A percentile compares a stretch with the other conserved stretches of the same genome.
These are phyloP conservation scores for Lamellibrachia satsuma DNA, from an alignment of 2,888 invertebrate genomes.

Conservation along the genomic window DNA sequence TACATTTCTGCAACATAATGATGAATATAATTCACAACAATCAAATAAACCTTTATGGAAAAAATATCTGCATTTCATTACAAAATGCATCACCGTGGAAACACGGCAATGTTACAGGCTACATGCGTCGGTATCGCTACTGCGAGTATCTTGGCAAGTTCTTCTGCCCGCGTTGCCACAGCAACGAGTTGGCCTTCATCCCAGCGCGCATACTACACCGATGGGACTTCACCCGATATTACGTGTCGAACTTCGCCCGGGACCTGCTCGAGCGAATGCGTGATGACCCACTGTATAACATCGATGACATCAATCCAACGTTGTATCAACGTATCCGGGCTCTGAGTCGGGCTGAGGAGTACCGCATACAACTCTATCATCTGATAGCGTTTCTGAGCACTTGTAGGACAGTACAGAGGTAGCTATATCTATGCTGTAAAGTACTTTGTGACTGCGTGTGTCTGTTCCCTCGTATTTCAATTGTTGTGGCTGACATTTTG, in stretches of 20 bases:
- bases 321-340: conserved; percentile 67
- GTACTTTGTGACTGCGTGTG: too few species aligned
- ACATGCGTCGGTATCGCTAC: conserved; percentile 79
- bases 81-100: conserved; percentile 22
- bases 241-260: conserved; percentile 84
- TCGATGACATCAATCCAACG: conserved; percentile 76
- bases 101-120: conserved; percentile 63
- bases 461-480: too few species aligned
- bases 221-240: conserved; percentile 72
- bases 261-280: conserved; percentile 80
- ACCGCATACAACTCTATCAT: conserved; percentile 75
- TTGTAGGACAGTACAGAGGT: conserved; percentile 71
- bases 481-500: too few species aligned
- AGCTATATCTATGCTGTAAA: too few species aligned
- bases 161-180: conserved; percentile 87
- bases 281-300: conserved; percentile 80
- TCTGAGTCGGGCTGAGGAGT: conserved; percentile 54
- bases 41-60: too few species aligned
- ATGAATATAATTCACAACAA: too few species aligned
- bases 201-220: conserved; percentile 68
- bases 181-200: conserved; percentile 78
- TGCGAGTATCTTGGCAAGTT: conserved; percentile 86
- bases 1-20: too few species aligned
- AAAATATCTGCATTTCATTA: neutral
- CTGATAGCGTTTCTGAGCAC: conserved; percentile 78